Evolutionary conservation across 2,888 invertebrate genomes (phyloP).

Genomic region (Orthosia gracilis): DNA sequence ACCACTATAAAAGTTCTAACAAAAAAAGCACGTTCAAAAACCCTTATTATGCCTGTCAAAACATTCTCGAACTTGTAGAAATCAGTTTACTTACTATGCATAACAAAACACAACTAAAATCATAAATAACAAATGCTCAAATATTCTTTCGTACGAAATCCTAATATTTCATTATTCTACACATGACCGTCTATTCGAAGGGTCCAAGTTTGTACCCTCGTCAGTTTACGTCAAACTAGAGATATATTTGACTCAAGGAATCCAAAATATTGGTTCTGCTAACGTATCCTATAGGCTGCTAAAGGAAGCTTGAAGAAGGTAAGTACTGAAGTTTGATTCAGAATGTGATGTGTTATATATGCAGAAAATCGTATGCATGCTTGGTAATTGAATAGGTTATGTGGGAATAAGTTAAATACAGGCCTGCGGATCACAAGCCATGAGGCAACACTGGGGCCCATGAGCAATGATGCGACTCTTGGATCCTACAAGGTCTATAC

Average conservation of each 20-base stretch:
- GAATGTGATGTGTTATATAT: neutral
- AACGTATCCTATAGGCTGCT: neutral
- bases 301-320: constrained; percentile 1
- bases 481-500: too few species aligned
- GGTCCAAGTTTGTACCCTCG: constrained; percentile 41
- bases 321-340: neutral
- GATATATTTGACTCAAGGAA: constrained; percentile 50
- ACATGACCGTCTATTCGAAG: constrained; percentile 19
- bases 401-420: too few species aligned
- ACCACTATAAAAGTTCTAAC: neutral
- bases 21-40: neutral
- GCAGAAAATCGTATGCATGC: neutral
- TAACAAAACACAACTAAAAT: constrained; percentile 42
- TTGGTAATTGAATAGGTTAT: too few species aligned
- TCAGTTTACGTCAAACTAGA: constrained; percentile 53
- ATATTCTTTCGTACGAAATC: constrained; percentile 28
- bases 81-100: constrained; percentile 35
- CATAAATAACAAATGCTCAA: constrained; percentile 51
- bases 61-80: constrained; percentile 27
- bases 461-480: too few species aligned
- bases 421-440: too few species aligned
- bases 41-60: constrained; percentile 8
- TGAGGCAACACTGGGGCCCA: too few species aligned
- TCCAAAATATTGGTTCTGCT: constrained; percentile 45
- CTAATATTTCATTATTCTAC: constrained; percentile 50